phyloP scores from a whole-genome alignment of 1,140 invertebrate genomes.

The Caenorhabditis briggsae region DNA sequence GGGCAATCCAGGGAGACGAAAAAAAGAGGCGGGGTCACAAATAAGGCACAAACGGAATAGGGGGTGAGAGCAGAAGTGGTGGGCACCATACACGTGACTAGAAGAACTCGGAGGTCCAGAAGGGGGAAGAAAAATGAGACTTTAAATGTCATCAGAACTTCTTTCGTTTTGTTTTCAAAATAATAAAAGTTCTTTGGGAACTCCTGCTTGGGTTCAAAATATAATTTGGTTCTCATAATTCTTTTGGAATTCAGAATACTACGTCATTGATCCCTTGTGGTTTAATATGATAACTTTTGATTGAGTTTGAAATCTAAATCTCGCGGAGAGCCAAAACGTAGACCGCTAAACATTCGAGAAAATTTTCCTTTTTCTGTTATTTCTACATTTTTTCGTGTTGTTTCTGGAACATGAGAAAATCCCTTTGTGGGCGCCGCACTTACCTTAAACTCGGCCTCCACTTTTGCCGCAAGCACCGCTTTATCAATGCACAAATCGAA shows the following conservation, averaged over 20 bases:
- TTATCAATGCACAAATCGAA: conserved; percentile 57
- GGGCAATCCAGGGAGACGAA: background rate
- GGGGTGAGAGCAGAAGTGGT: background rate
- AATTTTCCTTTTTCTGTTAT: too few relatives aligned
- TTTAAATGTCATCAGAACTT: background rate
- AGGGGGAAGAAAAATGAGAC: background rate
- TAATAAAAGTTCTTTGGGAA: background rate
- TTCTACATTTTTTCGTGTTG: background rate
- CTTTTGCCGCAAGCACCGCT: conserved; percentile 54
- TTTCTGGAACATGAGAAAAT: background rate
- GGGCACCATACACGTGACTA: conserved; percentile 10
- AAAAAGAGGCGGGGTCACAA: conserved; percentile 13
- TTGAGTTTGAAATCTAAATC: too few relatives aligned
- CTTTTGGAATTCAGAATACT: too few relatives aligned
- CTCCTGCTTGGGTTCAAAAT: too few relatives aligned
- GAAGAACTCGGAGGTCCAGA: conserved; percentile 7
- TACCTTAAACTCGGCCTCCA: conserved; percentile 61
- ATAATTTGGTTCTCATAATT: too few relatives aligned
- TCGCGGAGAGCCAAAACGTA: too few relatives aligned
- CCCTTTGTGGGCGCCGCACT: background rate
- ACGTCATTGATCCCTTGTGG: too few relatives aligned
- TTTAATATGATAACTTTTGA: too few relatives aligned
- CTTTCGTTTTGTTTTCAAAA: background rate
- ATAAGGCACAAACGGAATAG: background rate
- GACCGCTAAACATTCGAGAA: too few relatives aligned